Evolutionary conservation across 2,888 invertebrate genomes (phyloP), one percentile per base, ranked within the genome.

Genomic region (Xestia sexstrigata): DNA sequence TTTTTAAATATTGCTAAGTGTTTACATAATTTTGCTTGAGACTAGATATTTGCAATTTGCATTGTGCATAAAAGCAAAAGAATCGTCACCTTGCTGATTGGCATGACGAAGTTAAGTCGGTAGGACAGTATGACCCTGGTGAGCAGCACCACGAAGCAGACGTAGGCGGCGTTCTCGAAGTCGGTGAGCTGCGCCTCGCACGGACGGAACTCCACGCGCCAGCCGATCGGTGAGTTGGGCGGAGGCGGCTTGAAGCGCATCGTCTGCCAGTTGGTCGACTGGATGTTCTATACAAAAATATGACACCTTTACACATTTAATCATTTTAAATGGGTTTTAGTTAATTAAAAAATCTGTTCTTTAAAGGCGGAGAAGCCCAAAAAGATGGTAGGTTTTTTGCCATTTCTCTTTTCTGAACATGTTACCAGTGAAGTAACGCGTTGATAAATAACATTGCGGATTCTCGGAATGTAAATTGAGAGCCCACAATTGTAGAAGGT

Each of bases 161-260:
- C 99, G 90, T 99, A 98, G 7, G 99, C 99, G 0, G 99, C 99
- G 97, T 99, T 99, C 97, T 99, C 99, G 96, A 99, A 99, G 97
- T 99, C 99, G 0, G 99, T 99, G 88, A 99, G 97, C 95, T 99
- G 99, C 35, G 99, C 98, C 96, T 99, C 99, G 94, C 99, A 99
- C 63, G 99, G 99, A 47, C 99, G 98, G 97, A 99, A 99, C 97
- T 99, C 99, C 1, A 99, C 99, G 87, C 99, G 97, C 99, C 99
- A 99, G 58, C 99, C 99, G 91, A 99, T 99, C 70, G 98, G 97
- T 15, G 99, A 99, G 93, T 99, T 98, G 0, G 99, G 99, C 42
- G 99, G 99, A 65, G 99, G 99, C 49, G 99, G 99, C 96, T 99
- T 99, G 96, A 99, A 99, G 62, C 99, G 97, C 99, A 99, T 99